A percentile compares a stretch with the other conserved stretches of the same genome.
Conservation (phyloP, 2,113 vertebrate genomes). For the Peromyscus maniculatus region DNA sequence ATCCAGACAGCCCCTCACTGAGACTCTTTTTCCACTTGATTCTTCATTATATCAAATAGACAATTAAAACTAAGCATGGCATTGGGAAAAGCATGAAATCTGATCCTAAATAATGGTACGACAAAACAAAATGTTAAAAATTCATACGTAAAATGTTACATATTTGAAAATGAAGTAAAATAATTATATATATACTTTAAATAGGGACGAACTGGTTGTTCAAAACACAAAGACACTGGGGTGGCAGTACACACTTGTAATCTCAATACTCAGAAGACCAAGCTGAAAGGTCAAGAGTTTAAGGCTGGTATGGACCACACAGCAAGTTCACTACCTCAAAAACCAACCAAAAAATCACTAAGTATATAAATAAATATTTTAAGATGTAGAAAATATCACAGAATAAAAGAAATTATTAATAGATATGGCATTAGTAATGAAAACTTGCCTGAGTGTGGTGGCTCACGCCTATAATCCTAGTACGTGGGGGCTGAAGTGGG, state of each 20-base stretch:
- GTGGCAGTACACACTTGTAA: not conserved
- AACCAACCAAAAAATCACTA: not conserved
- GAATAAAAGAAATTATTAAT: slow-evolving; percentile 13
- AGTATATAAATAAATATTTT: not conserved
- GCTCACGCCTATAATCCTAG: not conserved
- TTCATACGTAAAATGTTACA: not conserved
- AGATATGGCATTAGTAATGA: not conserved
- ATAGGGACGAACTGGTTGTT: not conserved
- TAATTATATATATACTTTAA: not conserved
- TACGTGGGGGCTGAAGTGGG: not conserved
- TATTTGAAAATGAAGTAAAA: slow-evolving; percentile 25
- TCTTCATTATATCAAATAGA: not conserved
- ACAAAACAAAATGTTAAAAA: not conserved
- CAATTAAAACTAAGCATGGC: not conserved
- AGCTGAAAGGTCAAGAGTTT: not conserved
- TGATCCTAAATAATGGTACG: not conserved
- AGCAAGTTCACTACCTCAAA: not conserved
- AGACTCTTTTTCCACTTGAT: not conserved
- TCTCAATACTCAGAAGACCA: not conserved
- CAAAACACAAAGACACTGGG: not conserved
- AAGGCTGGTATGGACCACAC: not conserved
- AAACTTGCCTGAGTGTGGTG: not conserved
- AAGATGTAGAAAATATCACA: not conserved
- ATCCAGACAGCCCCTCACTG: not conserved
- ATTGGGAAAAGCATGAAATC: not conserved